A percentile compares a stretch with the other conserved stretches of the same genome.
These are phyloP conservation scores for Eulemur rubriventer DNA, from an alignment of 2,797 vertebrate genomes.

Conservation along the genomic window DNA sequence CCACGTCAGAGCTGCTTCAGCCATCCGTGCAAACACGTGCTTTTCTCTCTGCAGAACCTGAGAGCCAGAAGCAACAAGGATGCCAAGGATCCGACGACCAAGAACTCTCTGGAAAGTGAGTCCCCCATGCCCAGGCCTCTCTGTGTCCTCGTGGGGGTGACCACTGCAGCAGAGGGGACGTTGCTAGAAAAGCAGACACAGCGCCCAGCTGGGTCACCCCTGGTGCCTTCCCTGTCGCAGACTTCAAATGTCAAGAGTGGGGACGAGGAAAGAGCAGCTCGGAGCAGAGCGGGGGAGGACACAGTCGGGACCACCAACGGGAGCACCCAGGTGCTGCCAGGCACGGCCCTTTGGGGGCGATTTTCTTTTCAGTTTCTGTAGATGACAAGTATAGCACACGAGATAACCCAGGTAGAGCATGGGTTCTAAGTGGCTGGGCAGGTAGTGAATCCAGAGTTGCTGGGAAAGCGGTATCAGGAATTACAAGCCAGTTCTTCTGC, in stretches of 20 bases:
- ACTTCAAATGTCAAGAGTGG: neutral
- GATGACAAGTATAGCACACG: neutral
- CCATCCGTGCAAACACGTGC: accelerated
- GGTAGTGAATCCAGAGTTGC: neutral
- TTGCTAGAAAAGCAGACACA: neutral
- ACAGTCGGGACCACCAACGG: accelerated
- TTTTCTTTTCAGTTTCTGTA: neutral
- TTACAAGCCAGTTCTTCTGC: neutral
- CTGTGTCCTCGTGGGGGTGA: accelerated
- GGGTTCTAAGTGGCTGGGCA: neutral
- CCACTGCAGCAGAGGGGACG: neutral
- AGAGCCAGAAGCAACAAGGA: constrained; percentile 96
- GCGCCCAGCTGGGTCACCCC: accelerated
- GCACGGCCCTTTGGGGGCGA: neutral
- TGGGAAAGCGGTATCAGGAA: neutral
- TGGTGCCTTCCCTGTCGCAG: neutral
- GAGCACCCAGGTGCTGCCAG: neutral
- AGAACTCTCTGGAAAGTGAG: constrained; percentile 98
- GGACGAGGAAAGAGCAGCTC: accelerated
- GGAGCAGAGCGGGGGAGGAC: accelerated
- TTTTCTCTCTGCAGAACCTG: constrained; percentile 90
- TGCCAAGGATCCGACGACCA: constrained; percentile 93
- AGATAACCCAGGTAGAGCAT: neutral
- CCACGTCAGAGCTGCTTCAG: accelerated
- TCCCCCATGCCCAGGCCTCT: neutral